These are phyloP conservation scores for Tetheella fluctuosa DNA, from an alignment of 2,888 invertebrate species.

Conservation along the genomic window DNA sequence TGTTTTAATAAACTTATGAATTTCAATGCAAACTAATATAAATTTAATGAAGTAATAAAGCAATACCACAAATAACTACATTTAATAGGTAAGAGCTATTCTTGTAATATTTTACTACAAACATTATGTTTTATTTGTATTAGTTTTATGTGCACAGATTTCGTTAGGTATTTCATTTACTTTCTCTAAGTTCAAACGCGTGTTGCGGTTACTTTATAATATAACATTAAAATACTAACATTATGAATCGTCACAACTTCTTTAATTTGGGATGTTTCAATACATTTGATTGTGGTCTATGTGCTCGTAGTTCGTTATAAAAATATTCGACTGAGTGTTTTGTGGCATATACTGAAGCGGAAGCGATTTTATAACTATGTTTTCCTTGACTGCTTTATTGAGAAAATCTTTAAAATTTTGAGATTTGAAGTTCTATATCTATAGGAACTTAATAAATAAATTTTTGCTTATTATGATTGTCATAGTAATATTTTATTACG, in stretches of 20 bases:
- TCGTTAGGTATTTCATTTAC: background rate
- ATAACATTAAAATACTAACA: too few species aligned
- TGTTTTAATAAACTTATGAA: background rate
- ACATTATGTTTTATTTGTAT: background rate
- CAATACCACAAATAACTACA: background rate
- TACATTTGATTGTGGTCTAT: background rate
- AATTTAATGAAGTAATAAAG: background rate
- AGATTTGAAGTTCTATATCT: too few species aligned
- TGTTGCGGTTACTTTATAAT: background rate
- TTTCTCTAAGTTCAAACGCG: background rate
- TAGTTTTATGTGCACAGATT: background rate
- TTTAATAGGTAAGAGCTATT: background rate
- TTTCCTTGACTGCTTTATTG: too few species aligned
- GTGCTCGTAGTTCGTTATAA: background rate
- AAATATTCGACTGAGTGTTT: background rate
- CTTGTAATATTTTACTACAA: background rate
- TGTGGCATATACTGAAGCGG: background rate
- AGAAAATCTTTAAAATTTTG: too few species aligned
- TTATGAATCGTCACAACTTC: background rate
- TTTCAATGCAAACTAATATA: background rate
- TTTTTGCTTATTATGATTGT: too few species aligned
- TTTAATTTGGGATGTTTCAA: background rate
- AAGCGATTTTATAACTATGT: background rate
- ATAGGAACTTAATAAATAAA: too few species aligned
- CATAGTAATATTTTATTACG: too few species aligned